Evolutionary conservation across 2,888 invertebrate species (phyloP), one percentile per base, ranked within the genome.

Genomic region (Eurois occulta): DNA sequence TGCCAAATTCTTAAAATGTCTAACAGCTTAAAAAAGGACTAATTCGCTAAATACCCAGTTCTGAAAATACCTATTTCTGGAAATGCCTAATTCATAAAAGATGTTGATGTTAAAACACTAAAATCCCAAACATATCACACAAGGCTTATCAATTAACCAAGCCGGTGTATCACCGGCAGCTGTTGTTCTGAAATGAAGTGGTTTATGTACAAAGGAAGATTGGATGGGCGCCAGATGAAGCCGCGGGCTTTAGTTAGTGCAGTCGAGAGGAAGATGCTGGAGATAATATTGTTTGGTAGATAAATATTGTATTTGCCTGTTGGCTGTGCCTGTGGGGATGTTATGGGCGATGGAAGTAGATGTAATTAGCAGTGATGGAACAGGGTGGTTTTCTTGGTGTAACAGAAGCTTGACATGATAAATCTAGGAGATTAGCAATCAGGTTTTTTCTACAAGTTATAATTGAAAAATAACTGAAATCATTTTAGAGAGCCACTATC

Each of bases 151-250:
- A 77, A 72, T 85, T 68, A 78, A 71, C 74, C 52, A 43, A 3
- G 48, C 74, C 66, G 72, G 60, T 83, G 79, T 75, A 86, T 88
- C 85, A 86, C 58, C 5, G 11, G 67, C 86, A 88, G 88, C 83
- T 88, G 86, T 88, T 86, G 81, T 86, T 64, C 43, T 66, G 69
- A 85, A 86, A 88, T 77, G 77, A 86, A 80, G 89, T 80, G 86
- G 86, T 80, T 86, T 85, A 79, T 73, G 78, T 83, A 79, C 85
- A 88, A 84, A 83, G 81, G 78, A 73, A 76, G 38, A 58, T 88
- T 88, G 89, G 88, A 83, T 67, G 69, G 28, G 64, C 55, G 88
- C 89, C 88, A 88, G 81, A 68, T 62, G 69, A 43, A 64, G 77
- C 86, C 77, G 68, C 60, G 73, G 66, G 86, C 66, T 72, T 41